These are phyloP conservation scores for Neoscelio sp. DNA, from an alignment of 2,888 invertebrate genomes.

Conservation along the genomic window DNA sequence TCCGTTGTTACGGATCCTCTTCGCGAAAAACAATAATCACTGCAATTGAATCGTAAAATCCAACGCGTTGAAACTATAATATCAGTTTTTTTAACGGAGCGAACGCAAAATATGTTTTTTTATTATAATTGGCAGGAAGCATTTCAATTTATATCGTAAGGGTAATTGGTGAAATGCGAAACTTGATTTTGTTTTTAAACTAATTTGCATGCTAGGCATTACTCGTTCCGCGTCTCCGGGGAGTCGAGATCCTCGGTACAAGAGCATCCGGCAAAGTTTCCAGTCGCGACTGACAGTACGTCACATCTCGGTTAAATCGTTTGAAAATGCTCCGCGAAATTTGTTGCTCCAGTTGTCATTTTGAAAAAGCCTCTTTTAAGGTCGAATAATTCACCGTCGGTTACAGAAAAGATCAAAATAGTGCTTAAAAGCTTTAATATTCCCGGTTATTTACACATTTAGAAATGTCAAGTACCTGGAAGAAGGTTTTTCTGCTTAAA, in stretches of 20 bases:
- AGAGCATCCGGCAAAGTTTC: constrained; percentile 17
- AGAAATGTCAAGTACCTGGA: too few relatives aligned
- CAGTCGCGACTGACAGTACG: constrained; percentile 38
- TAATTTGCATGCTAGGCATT: constrained; percentile 35
- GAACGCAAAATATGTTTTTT: constrained; percentile 11
- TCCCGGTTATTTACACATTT: too few relatives aligned
- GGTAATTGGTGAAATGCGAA: constrained; percentile 21
- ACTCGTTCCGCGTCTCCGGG: constrained; percentile 1
- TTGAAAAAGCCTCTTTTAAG: constrained; percentile 31
- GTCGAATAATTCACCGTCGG: constrained; percentile 22
- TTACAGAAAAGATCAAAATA: too few relatives aligned
- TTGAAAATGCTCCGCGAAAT: constrained; percentile 30
- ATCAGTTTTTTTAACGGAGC: neutral
- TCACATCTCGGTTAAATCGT: constrained; percentile 48
- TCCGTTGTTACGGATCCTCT: too few relatives aligned
- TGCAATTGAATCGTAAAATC: constrained; percentile 3
- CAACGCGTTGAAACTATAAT: neutral
- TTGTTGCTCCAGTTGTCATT: constrained; percentile 54
- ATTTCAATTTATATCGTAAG: constrained; percentile 26
- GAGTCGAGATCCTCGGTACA: neutral
- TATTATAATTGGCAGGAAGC: constrained; percentile 22
- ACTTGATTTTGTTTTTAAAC: constrained; percentile 44
- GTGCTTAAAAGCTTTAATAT: too few relatives aligned
- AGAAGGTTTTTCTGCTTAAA: too few relatives aligned
- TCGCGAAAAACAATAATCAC: neutral